A percentile compares a stretch with the other conserved stretches of the same genome.
These are phyloP conservation scores for Otocyon megalotis DNA, from an alignment of 2,113 vertebrate species.

Conservation along the genomic window DNA sequence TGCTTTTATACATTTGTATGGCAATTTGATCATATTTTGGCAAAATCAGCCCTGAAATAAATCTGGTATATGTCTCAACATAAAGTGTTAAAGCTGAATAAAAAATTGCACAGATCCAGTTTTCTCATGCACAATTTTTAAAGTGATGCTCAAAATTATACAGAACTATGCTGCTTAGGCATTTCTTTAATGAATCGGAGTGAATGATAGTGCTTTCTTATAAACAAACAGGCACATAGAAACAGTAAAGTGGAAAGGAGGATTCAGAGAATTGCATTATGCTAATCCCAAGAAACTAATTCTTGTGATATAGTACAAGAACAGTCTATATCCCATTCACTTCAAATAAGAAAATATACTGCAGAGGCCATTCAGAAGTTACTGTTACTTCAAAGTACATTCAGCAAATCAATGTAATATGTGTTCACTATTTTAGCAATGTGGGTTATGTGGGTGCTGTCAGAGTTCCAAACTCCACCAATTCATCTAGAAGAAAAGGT, in stretches of 20 bases:
- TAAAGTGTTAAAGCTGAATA: constrained; percentile 83
- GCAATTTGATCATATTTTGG: constrained; percentile 83
- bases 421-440: constrained; percentile 36
- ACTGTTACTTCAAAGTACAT: constrained; percentile 74
- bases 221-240: constrained; percentile 87
- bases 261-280: constrained; percentile 87
- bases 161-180: constrained; percentile 85
- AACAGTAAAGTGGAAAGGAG: constrained; percentile 85
- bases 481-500: not conserved
- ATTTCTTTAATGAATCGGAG: constrained; percentile 87
- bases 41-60: constrained; percentile 85
- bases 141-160: constrained; percentile 86
- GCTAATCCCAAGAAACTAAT: constrained; percentile 89
- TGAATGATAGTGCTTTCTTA: constrained; percentile 87
- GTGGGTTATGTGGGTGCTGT: not conserved
- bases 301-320: constrained; percentile 85
- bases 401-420: constrained; percentile 72
- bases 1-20: constrained; percentile 83
- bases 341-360: constrained; percentile 84
- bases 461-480: not conserved
- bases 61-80: constrained; percentile 85
- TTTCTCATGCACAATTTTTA: constrained; percentile 83
- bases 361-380: constrained; percentile 83
- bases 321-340: constrained; percentile 75
- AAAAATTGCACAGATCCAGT: constrained; percentile 81